Evolutionary conservation across 2,888 invertebrate genomes (phyloP).

Genomic region (Stenodera caucasica): DNA sequence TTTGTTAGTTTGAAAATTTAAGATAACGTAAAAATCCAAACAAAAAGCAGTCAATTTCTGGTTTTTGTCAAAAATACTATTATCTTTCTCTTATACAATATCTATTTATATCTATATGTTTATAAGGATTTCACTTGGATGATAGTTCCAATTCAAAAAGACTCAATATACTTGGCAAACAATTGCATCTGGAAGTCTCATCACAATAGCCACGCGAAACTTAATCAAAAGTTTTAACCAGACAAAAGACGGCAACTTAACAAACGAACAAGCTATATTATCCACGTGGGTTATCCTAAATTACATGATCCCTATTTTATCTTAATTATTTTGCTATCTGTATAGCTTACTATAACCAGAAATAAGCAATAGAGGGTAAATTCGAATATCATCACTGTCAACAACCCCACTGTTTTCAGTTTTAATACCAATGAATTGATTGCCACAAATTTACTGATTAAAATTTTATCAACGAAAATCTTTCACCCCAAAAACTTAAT

Average conservation of each 20-base stretch:
- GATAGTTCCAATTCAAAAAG: conserved; percentile 23
- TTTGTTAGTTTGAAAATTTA: neutral
- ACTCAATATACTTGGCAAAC: conserved; percentile 21
- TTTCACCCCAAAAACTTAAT: neutral
- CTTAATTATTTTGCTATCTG: conserved; percentile 40
- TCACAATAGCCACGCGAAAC: conserved; percentile 36
- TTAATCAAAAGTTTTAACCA: conserved; percentile 40
- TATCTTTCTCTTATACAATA: neutral
- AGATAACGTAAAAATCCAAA: neutral
- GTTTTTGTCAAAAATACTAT: neutral
- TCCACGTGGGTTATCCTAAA: conserved; percentile 38
- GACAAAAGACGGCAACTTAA: conserved; percentile 35
- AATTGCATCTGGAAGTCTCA: conserved; percentile 30
- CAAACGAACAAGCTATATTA: conserved; percentile 28
- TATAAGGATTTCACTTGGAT: conserved; percentile 13
- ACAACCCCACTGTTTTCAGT: neutral
- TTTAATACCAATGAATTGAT: neutral
- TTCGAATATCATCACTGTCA: neutral
- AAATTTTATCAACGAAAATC: neutral
- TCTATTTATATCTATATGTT: neutral
- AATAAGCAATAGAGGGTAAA: neutral
- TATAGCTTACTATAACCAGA: neutral
- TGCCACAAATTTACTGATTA: neutral
- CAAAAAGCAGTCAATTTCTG: neutral
- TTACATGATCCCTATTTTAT: conserved; percentile 38